Conservation (phyloP, 2,113 vertebrate species). For the Pygoscelis antarcticus region DNA sequence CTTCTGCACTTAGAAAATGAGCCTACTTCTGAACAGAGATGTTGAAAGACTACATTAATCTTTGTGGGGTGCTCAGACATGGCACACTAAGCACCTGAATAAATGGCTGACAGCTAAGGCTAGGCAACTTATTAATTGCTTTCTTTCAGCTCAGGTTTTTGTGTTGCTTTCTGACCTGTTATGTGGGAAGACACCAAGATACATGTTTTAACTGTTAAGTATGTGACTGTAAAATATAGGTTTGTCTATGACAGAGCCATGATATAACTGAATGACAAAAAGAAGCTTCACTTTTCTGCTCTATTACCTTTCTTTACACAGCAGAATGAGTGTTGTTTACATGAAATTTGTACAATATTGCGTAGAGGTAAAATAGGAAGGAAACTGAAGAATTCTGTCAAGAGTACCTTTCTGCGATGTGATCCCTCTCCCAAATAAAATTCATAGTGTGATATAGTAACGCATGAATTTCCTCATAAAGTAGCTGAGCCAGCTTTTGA, state of each 20-base stretch:
- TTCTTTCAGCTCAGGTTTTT: background rate
- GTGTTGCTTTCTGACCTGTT: background rate
- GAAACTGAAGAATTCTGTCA: background rate
- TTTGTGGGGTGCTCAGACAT: background rate
- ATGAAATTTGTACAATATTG: background rate
- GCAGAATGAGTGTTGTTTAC: background rate
- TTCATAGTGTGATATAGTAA: background rate
- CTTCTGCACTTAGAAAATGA: background rate
- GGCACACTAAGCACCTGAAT: background rate
- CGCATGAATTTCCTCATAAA: background rate
- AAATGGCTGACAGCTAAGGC: background rate
- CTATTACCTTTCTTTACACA: background rate
- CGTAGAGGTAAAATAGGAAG: background rate
- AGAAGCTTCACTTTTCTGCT: background rate
- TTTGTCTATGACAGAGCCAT: background rate
- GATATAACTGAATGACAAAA: background rate
- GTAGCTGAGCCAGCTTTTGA: background rate
- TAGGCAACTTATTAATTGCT: background rate
- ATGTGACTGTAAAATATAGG: background rate
- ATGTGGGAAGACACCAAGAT: background rate
- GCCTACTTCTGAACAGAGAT: background rate
- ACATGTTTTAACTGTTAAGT: background rate
- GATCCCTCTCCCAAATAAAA: background rate
- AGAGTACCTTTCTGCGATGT: background rate
- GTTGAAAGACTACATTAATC: background rate